These are phyloP conservation scores for Paradisaea rubra DNA, from an alignment of 2,113 vertebrate species.

Conservation along the genomic window DNA sequence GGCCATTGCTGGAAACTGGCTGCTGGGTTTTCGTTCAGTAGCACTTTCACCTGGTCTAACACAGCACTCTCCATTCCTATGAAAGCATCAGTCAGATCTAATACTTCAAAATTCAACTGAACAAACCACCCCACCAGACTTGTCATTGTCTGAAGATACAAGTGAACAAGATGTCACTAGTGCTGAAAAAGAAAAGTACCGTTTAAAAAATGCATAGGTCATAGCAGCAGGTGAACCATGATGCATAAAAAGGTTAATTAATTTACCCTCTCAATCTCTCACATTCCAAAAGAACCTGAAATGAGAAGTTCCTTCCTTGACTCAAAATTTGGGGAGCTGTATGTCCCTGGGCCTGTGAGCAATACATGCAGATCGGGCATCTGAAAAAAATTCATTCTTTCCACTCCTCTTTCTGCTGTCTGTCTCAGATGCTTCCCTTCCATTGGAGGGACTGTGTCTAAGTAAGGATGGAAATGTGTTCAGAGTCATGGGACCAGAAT, in stretches of 20 bases:
- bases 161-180: neutral
- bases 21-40: neutral
- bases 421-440: neutral
- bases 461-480: neutral
- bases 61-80: fast-evolving
- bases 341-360: neutral
- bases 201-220: neutral
- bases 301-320: neutral
- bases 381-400: neutral
- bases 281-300: neutral
- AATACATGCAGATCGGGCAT: fast-evolving
- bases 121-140: neutral
- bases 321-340: neutral
- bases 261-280: neutral
- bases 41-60: neutral
- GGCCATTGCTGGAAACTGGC: neutral
- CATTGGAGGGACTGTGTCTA: neutral
- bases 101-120: neutral
- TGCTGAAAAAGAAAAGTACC: neutral
- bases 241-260: neutral
- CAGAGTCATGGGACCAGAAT: neutral
- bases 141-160: neutral
- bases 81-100: neutral
- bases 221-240: neutral
- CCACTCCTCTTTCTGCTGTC: fast-evolving